Evolutionary conservation across 2,113 vertebrate genomes (phyloP), one percentile per base, ranked within the genome.

Genomic region (Malaclemys terrapin): DNA sequence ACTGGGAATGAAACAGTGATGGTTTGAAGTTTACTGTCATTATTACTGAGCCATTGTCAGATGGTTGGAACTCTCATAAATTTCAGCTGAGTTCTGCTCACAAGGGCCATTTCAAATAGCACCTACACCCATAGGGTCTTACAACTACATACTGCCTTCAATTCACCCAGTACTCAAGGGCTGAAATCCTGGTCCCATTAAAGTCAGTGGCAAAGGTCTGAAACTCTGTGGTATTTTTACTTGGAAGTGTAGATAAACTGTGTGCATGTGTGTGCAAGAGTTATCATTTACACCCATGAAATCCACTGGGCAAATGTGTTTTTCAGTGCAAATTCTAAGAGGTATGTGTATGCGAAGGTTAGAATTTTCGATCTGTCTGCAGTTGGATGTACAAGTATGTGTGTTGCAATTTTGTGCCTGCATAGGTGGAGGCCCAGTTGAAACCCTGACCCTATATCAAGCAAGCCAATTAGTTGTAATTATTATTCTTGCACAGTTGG

Each of bases 1-100:
- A 78, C 62, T 72, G 31, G 89, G 84, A 93, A 88, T 85, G 92
- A 89, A 84, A 20, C 75, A 80, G 79, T 42, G 85, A n/a, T 57
- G n/a, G 8, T 45, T 91, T 89, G 50, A 56, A 80, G 38, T 27
- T 92, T 84, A 22, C 38, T 80, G 49, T 69, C 81, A 50, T 93
- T 80, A 85, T 35, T 45, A 80, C 45, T 27, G 25, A 84, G 59
- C 35, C 91, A 84, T 4, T 56, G 42, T 59, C 35, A 45, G 14
- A 52, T 16, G 47, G 5, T 75, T 53, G 11, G 31, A 52, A 52
- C 10, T 4, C 31, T 80, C 49, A 35, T 50, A 80, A 35, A 50
- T 80, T 35, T 20, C 69, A 54, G n/a, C n/a, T 25, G n/a, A 53
- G 22, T 53, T 56, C 20, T 38, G 35, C 29, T 49, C 42, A 49